phyloP scores from a whole-genome alignment of 2,888 invertebrate species.

The Standfussiana lucernea region DNA sequence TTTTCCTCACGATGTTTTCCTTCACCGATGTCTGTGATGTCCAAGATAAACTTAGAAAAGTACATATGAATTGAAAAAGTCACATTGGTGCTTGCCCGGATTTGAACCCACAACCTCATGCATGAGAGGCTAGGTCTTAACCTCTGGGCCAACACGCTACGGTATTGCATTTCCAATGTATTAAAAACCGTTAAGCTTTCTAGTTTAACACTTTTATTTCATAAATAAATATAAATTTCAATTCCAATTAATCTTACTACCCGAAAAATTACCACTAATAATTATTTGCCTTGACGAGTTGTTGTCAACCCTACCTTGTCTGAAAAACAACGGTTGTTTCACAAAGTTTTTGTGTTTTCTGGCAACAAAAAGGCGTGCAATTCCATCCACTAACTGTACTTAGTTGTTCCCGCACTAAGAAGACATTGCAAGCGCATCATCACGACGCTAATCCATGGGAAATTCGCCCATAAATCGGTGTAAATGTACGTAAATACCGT shows the following conservation, averaged over 20 bases:
- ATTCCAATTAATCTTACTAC: background rate
- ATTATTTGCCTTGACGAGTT: background rate
- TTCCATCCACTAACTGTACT: constrained; percentile 75
- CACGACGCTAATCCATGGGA: constrained; percentile 78
- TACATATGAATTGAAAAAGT: too few species aligned
- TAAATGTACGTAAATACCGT: constrained; percentile 68
- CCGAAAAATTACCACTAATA: background rate
- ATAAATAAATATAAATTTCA: too few species aligned
- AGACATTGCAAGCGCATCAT: constrained; percentile 67
- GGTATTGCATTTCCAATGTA: background rate
- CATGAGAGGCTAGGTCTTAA: too few species aligned
- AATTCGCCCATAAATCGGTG: constrained; percentile 69
- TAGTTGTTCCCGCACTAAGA: constrained; percentile 77
- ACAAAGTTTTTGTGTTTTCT: constrained; percentile 69
- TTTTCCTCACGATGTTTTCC: too few species aligned
- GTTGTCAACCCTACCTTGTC: constrained; percentile 33
- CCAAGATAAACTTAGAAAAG: too few species aligned
- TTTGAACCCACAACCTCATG: too few species aligned
- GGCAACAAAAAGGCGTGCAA: constrained; percentile 73
- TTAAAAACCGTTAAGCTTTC: background rate
- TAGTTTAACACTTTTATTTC: background rate
- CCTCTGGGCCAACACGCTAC: too few species aligned
- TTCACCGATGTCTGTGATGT: too few species aligned
- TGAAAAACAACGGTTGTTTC: constrained; percentile 66
- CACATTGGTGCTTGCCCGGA: too few species aligned